A percentile compares a stretch with the other conserved stretches of the same genome.
These are phyloP conservation scores for Enteromius afrohamiltoni DNA, from an alignment of 2,797 vertebrate genomes.

Conservation along the genomic window DNA sequence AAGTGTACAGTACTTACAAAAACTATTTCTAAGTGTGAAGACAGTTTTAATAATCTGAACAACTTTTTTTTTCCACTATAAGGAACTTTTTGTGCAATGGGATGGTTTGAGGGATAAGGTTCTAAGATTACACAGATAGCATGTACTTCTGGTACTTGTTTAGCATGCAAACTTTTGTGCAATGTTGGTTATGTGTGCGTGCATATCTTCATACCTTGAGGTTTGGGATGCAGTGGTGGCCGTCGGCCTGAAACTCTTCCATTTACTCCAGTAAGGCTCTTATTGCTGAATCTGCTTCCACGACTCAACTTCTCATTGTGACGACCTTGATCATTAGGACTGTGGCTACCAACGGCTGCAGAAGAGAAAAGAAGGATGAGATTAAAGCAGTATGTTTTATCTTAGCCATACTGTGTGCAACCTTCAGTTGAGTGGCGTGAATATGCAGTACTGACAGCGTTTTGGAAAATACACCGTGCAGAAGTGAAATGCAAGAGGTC, in stretches of 20 bases:
- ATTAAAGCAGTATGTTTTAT: background rate
- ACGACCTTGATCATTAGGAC: slow-evolving; percentile 45
- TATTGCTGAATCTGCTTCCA: slow-evolving; percentile 51
- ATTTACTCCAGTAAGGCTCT: slow-evolving; percentile 71
- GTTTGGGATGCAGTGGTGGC: slow-evolving; percentile 69
- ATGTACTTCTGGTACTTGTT: background rate
- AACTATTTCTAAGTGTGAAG: background rate
- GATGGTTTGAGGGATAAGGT: background rate
- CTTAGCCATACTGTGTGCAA: background rate
- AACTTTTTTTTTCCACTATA: background rate
- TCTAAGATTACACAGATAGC: background rate
- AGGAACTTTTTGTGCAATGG: background rate
- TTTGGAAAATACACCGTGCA: background rate
- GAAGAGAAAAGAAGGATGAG: slow-evolving; percentile 21
- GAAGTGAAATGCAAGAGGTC: slow-evolving; percentile 23
- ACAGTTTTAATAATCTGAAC: background rate
- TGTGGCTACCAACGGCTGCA: slow-evolving; percentile 65
- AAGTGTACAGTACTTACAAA: background rate
- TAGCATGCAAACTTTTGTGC: background rate
- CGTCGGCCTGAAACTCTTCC: slow-evolving; percentile 71
- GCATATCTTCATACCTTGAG: slow-evolving; percentile 68
- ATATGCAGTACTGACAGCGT: background rate
- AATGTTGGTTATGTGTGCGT: background rate
- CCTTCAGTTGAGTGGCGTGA: background rate
- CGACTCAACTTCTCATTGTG: slow-evolving; percentile 70